Evolutionary conservation across 2,797 vertebrate genomes (phyloP).

Genomic region (Smutsia temminckii): DNA sequence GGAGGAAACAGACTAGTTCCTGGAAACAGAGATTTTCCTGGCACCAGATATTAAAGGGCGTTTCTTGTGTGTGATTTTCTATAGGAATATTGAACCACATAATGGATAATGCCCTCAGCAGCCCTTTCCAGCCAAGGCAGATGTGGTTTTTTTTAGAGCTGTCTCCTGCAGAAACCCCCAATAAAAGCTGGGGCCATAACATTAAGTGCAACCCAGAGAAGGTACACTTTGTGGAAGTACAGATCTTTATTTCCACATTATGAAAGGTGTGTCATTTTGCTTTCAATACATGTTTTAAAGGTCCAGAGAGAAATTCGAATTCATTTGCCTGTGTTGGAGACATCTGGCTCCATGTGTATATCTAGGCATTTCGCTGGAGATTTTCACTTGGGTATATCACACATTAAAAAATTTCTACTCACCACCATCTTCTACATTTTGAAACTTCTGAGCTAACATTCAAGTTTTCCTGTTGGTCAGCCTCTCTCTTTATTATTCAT

Average conservation of each 20-base stretch:
- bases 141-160: slow-evolving; percentile 51
- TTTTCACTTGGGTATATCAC: background rate
- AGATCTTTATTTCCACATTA: background rate
- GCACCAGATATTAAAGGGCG: slow-evolving; percentile 30
- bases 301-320: slow-evolving; percentile 33
- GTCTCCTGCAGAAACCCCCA: slow-evolving; percentile 20
- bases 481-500: slow-evolving; percentile 3
- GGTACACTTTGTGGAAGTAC: background rate
- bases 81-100: slow-evolving; percentile 47
- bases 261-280: slow-evolving; percentile 36
- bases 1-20: slow-evolving; percentile 50
- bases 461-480: background rate
- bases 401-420: background rate
- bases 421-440: background rate
- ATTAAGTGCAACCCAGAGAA: slow-evolving; percentile 16
- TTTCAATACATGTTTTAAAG: slow-evolving; percentile 35
- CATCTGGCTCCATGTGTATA: background rate
- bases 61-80: slow-evolving; percentile 61
- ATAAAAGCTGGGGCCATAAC: background rate
- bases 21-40: slow-evolving; percentile 68
- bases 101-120: slow-evolving; percentile 31
- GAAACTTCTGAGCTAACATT: background rate
- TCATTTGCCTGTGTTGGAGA: background rate
- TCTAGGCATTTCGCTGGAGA: background rate
- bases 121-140: slow-evolving; percentile 26